phyloP scores from a whole-genome alignment of 1,140 invertebrate genomes.

The Heliconius eleuchia region DNA sequence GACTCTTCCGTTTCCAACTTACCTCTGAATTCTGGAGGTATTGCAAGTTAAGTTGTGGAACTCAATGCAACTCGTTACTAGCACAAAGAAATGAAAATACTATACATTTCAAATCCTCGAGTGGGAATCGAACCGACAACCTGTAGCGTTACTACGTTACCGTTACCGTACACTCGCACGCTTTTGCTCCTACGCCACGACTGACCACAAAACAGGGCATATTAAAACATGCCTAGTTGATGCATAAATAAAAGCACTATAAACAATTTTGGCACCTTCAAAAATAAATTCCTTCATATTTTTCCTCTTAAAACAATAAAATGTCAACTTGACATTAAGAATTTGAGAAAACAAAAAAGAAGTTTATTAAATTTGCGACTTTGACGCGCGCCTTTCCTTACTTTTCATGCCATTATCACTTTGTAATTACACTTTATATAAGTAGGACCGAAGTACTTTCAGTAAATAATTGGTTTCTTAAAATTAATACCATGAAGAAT shows the following conservation, averaged over 20 bases:
- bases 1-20: too few relatives aligned
- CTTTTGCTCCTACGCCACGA: too few relatives aligned
- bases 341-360: not conserved
- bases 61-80: too few relatives aligned
- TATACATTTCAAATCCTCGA: too few relatives aligned
- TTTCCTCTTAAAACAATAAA: conserved; percentile 5
- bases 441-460: not conserved
- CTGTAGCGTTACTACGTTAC: too few relatives aligned
- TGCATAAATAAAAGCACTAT: not conserved
- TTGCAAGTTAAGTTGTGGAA: too few relatives aligned
- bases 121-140: too few relatives aligned
- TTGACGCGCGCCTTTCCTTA: not conserved
- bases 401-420: conserved; percentile 8
- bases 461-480: not conserved
- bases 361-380: conserved; percentile 12
- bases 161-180: too few relatives aligned
- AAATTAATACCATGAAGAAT: not conserved
- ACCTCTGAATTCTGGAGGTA: too few relatives aligned
- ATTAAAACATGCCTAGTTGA: too few relatives aligned
- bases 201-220: too few relatives aligned
- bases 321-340: conserved; percentile 3
- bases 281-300: conserved; percentile 9
- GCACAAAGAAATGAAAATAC: too few relatives aligned
- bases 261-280: not conserved
- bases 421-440: conserved; percentile 11